Percentiles rank a stretch among this genome's conserved stretches.
Evolutionary conservation across 2,113 vertebrate genomes (phyloP).

Genomic region (Malurus melanocephalus): DNA sequence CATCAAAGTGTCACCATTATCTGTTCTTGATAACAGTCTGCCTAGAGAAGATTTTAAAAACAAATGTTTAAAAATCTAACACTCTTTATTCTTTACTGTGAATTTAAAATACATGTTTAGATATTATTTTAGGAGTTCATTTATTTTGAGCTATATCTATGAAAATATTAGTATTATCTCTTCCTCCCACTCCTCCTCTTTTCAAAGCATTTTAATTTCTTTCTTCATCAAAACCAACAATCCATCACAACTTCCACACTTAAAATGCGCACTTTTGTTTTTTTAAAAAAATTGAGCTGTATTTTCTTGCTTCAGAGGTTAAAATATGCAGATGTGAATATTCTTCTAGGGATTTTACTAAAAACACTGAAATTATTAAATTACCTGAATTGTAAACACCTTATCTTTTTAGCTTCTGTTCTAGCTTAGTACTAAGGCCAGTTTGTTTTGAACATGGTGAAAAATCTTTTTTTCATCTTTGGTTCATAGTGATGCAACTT

Average conservation of each 20-base stretch:
- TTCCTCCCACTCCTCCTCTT: neutral
- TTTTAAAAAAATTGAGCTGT: neutral
- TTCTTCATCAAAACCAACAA: neutral
- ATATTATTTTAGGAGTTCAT: neutral
- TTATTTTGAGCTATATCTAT: constrained; percentile 7
- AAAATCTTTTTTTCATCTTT: neutral
- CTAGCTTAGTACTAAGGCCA: neutral
- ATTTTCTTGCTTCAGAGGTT: neutral
- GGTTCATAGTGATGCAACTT: neutral
- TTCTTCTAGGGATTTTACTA: neutral
- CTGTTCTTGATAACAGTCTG: neutral
- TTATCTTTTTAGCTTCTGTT: neutral
- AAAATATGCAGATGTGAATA: neutral
- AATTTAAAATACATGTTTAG: neutral
- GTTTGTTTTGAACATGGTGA: neutral
- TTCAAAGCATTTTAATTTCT: constrained; percentile 24
- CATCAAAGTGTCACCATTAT: neutral
- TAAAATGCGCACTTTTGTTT: neutral
- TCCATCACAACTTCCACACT: neutral
- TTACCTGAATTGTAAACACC: neutral
- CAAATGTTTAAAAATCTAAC: neutral
- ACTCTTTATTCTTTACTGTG: neutral
- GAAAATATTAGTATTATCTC: constrained; percentile 1
- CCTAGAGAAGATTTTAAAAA: neutral
- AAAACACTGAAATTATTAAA: neutral